phyloP scores from a whole-genome alignment of 1,140 invertebrate species.

The Drosophila bipectinata region DNA sequence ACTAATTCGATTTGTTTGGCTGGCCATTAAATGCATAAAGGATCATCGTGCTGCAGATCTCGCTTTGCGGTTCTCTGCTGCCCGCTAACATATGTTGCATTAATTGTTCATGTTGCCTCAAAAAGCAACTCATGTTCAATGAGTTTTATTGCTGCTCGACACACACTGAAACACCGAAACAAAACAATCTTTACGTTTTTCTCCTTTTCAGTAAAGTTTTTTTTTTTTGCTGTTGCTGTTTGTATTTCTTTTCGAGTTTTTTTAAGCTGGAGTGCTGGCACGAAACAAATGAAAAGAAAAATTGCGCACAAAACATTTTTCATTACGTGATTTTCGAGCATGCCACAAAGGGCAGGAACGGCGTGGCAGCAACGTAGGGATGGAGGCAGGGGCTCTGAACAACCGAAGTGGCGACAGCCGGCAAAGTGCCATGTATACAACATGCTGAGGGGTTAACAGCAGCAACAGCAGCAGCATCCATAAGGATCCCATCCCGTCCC shows the following conservation, averaged over 20 bases:
- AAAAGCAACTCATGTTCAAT: constrained; percentile 80
- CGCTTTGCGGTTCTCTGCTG: constrained; percentile 35
- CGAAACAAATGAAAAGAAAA: constrained; percentile 78
- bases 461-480: constrained; percentile 32
- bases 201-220: background rate
- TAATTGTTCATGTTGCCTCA: constrained; percentile 79
- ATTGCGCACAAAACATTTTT: constrained; percentile 81
- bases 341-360: constrained; percentile 30
- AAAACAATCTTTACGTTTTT: constrained; percentile 38
- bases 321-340: constrained; percentile 81
- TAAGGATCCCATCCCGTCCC: constrained; percentile 54
- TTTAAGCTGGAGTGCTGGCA: constrained; percentile 37
- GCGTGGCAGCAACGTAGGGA: constrained; percentile 2
- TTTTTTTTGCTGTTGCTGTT: background rate
- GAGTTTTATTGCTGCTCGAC: constrained; percentile 81
- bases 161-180: constrained; percentile 73
- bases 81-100: constrained; percentile 76
- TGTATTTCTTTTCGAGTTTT: constrained; percentile 8
- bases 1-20: constrained; percentile 71
- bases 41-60: constrained; percentile 47
- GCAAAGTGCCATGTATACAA: constrained; percentile 78
- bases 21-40: constrained; percentile 49
- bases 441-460: constrained; percentile 64
- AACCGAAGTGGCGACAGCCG: constrained; percentile 76
- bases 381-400: constrained; percentile 16